Percentiles rank a stretch among this genome's conserved stretches.
Evolutionary conservation across 2,797 vertebrate species (phyloP).

Genomic region (Oreochromis grahami): DNA sequence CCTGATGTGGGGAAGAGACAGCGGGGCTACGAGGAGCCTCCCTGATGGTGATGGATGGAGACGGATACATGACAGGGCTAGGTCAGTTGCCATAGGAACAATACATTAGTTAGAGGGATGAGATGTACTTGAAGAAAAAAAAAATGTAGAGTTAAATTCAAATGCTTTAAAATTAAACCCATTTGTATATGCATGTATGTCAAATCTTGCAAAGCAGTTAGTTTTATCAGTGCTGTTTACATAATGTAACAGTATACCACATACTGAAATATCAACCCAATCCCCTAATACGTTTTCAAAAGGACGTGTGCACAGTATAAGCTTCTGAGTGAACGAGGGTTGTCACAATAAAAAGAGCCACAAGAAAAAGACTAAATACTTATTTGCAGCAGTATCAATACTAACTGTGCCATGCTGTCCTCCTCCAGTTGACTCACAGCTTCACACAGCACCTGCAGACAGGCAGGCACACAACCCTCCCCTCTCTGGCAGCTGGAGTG

Average conservation of each 20-base stretch:
- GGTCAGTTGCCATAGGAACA: slow-evolving; percentile 53
- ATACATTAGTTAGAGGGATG: not conserved
- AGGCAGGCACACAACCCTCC: not conserved
- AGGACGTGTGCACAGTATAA: not conserved
- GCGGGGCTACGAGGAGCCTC: not conserved
- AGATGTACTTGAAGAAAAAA: not conserved
- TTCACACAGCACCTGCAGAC: not conserved
- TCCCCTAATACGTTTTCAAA: not conserved
- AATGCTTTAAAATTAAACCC: not conserved
- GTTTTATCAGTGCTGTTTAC: not conserved
- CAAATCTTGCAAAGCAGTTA: not conserved
- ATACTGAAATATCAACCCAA: not conserved
- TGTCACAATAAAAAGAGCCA: not conserved
- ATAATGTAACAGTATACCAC: not conserved
- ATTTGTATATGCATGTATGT: not conserved
- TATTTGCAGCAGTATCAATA: not conserved
- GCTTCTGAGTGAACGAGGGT: not conserved
- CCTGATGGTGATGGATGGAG: slow-evolving; percentile 18
- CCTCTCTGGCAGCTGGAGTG: not conserved
- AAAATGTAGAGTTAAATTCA: not conserved
- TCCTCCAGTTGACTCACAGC: not conserved
- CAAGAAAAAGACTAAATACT: not conserved
- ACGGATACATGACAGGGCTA: slow-evolving; percentile 7
- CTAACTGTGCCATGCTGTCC: not conserved
- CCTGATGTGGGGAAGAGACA: slow-evolving; percentile 24